phyloP scores from a whole-genome alignment of 2,797 vertebrate species.

The Pagetopsis macropterus region DNA sequence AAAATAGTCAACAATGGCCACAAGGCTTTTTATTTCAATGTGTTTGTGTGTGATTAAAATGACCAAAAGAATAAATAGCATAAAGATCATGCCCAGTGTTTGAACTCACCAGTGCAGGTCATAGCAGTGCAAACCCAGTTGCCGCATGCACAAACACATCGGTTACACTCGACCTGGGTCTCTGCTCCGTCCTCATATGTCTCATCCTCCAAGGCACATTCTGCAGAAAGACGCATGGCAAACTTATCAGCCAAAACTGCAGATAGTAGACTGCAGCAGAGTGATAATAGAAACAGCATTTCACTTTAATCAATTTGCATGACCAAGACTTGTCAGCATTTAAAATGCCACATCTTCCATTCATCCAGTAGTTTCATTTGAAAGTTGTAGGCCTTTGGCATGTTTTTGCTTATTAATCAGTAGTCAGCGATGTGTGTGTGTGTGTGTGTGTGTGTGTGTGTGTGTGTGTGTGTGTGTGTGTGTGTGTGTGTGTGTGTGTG shows the following conservation, averaged over 20 bases:
- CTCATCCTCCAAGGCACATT: slow-evolving; percentile 97
- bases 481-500: neutral
- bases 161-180: slow-evolving; percentile 97
- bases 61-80: neutral
- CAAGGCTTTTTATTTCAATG: neutral
- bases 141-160: slow-evolving; percentile 96
- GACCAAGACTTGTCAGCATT: slow-evolving; percentile 29
- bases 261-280: slow-evolving; percentile 21
- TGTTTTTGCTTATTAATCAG: slow-evolving; percentile 17
- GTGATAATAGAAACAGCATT: slow-evolving; percentile 14
- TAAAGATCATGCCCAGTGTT: neutral
- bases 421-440: slow-evolving; percentile 27
- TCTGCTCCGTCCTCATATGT: slow-evolving; percentile 94
- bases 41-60: neutral
- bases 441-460: too few species aligned
- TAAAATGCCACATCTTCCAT: slow-evolving; percentile 24
- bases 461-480: too few species aligned
- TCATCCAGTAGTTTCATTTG: slow-evolving; percentile 5
- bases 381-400: neutral
- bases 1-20: slow-evolving; percentile 8
- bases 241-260: slow-evolving; percentile 5
- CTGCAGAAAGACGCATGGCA: slow-evolving; percentile 72
- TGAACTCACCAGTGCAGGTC: slow-evolving; percentile 90
- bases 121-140: slow-evolving; percentile 99
- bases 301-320: slow-evolving; percentile 8